Conservation (phyloP, 2,113 vertebrate species). For the Melanocharis versteri region DNA sequence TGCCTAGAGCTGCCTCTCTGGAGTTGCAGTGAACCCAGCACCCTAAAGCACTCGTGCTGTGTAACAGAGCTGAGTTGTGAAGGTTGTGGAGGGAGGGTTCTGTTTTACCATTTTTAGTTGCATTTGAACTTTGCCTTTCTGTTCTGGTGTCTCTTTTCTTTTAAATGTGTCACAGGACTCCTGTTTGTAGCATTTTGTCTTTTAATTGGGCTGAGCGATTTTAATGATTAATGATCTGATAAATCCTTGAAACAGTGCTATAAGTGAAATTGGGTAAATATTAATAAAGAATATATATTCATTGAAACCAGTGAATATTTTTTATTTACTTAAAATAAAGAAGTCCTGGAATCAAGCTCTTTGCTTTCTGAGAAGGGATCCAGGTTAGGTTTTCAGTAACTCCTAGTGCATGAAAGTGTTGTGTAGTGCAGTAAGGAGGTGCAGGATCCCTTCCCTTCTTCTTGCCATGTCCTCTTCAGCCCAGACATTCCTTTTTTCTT, state of each 20-base stretch:
- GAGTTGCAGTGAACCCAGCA: background rate
- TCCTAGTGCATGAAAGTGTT: background rate
- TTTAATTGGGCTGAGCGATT: background rate
- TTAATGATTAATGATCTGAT: background rate
- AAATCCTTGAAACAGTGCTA: background rate
- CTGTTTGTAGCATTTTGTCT: background rate
- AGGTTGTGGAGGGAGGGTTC: background rate
- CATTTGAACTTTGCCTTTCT: background rate
- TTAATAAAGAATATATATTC: background rate
- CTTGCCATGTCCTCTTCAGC: rapidly evolving
- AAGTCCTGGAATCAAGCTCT: background rate
- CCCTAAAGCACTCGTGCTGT: background rate
- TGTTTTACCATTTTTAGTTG: background rate
- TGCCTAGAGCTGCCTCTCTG: background rate
- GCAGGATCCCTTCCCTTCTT: background rate
- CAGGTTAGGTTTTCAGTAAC: background rate
- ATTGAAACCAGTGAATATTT: background rate
- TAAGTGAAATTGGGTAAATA: background rate
- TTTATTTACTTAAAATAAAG: background rate
- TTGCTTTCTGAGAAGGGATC: background rate
- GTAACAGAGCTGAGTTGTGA: background rate
- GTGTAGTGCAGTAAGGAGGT: background rate
- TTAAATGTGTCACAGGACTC: background rate
- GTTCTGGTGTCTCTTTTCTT: background rate
- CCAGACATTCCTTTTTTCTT: background rate